Evolutionary conservation across 2,888 invertebrate genomes (phyloP).

Genomic region (Parnassius glacialis): DNA sequence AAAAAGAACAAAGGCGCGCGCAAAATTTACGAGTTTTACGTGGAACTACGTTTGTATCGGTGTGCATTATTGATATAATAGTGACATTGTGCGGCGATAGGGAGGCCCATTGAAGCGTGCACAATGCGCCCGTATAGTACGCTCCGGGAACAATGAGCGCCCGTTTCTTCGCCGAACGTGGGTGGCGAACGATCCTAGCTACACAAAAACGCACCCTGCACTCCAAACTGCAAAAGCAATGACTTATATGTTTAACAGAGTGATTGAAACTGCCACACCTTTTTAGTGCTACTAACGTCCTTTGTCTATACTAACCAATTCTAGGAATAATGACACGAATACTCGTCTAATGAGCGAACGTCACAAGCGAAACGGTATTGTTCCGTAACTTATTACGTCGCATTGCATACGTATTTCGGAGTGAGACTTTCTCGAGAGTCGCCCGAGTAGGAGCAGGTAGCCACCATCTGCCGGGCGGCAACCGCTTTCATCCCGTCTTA

Average conservation of each 20-base stretch:
- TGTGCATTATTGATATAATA: slow-evolving; percentile 65
- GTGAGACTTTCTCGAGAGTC: slow-evolving; percentile 49
- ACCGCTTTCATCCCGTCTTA: slow-evolving; percentile 74
- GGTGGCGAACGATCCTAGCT: slow-evolving; percentile 56
- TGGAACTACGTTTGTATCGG: slow-evolving; percentile 60
- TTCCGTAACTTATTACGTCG: slow-evolving; percentile 49
- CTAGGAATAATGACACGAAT: slow-evolving; percentile 1
- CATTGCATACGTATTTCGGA: slow-evolving; percentile 35
- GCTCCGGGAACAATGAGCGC: slow-evolving; percentile 62
- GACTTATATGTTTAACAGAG: background rate
- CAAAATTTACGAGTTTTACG: slow-evolving; percentile 68
- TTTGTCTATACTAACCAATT: slow-evolving; percentile 9
- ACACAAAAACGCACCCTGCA: slow-evolving; percentile 64
- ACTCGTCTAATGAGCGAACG: slow-evolving; percentile 37
- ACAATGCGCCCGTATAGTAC: slow-evolving; percentile 78
- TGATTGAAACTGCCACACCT: slow-evolving; percentile 1
- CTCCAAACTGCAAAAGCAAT: slow-evolving; percentile 43
- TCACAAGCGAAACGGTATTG: slow-evolving; percentile 36
- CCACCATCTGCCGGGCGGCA: slow-evolving; percentile 71
- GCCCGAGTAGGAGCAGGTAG: slow-evolving; percentile 61
- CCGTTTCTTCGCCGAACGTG: slow-evolving; percentile 68
- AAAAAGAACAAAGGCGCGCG: slow-evolving; percentile 54
- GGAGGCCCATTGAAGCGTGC: slow-evolving; percentile 72
- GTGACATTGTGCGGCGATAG: slow-evolving; percentile 75
- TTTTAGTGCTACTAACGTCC: slow-evolving; percentile 33